A percentile compares a stretch with the other conserved stretches of the same genome.
These are phyloP conservation scores for Phenganax stokvisi DNA, from an alignment of 92 coral and sea anemone species.

Conservation along the genomic window DNA sequence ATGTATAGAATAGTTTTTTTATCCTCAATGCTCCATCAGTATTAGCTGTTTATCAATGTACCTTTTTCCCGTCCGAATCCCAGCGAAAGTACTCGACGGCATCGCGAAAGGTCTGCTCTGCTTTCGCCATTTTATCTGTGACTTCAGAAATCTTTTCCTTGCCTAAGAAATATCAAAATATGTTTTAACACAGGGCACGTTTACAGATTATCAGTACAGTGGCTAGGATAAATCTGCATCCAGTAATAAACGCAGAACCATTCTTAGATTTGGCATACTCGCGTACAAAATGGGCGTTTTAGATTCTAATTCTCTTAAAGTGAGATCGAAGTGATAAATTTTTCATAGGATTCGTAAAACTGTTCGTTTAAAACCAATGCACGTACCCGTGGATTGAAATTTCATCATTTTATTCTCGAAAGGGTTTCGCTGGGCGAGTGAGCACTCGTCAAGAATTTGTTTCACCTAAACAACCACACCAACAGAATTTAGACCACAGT, in stretches of 20 bases:
- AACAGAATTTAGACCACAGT: neutral
- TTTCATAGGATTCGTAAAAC: too few species aligned
- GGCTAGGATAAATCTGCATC: too few species aligned
- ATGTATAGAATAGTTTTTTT: neutral
- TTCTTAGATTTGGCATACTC: too few species aligned
- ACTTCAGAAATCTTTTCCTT: slow-evolving; percentile 58
- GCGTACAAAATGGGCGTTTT: too few species aligned
- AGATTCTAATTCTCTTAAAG: too few species aligned
- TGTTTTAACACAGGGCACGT: too few species aligned
- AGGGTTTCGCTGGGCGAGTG: slow-evolving; percentile 63
- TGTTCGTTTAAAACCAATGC: neutral
- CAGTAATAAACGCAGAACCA: too few species aligned
- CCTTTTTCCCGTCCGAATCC: slow-evolving; percentile 61
- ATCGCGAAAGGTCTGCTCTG: slow-evolving; percentile 62
- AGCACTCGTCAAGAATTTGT: slow-evolving; percentile 63
- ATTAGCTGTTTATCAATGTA: slow-evolving; percentile 41
- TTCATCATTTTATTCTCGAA: slow-evolving; percentile 72
- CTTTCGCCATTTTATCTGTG: slow-evolving; percentile 66
- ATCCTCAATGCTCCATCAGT: neutral
- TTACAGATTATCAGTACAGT: too few species aligned
- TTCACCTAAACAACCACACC: slow-evolving; percentile 50
- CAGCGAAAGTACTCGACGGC: slow-evolving; percentile 65
- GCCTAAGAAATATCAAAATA: slow-evolving; percentile 41
- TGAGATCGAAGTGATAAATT: too few species aligned
- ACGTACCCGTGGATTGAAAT: slow-evolving; percentile 68